Conservation (phyloP, 2,888 invertebrate species). For the Ryuthela nishihirai region DNA sequence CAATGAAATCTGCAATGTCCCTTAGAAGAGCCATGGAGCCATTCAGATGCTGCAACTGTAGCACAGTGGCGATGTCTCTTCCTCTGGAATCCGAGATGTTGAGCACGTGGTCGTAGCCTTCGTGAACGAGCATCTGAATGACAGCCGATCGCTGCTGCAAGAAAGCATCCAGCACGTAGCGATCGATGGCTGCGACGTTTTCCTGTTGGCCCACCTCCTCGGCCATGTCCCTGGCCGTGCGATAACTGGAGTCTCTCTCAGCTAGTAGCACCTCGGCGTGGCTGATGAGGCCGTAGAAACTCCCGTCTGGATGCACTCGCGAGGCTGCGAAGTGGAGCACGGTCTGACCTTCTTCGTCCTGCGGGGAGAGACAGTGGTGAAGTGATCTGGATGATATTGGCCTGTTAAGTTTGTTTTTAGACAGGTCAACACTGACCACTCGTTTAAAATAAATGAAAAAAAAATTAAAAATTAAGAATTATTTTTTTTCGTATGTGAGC, state of each 20-base stretch:
- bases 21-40: slow-evolving; percentile 61
- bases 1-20: slow-evolving; percentile 66
- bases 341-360: slow-evolving; percentile 88
- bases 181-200: slow-evolving; percentile 77
- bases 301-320: slow-evolving; percentile 73
- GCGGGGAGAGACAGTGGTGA: too few relatives aligned
- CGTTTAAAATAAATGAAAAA: too few relatives aligned
- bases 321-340: slow-evolving; percentile 85
- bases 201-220: slow-evolving; percentile 70
- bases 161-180: slow-evolving; percentile 63
- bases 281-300: slow-evolving; percentile 71
- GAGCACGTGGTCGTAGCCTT: slow-evolving; percentile 82
- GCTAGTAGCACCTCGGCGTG: slow-evolving; percentile 76
- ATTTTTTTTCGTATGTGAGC: too few relatives aligned
- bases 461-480: too few relatives aligned
- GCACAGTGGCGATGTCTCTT: slow-evolving; percentile 53
- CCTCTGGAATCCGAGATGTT: slow-evolving; percentile 69
- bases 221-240: slow-evolving; percentile 81
- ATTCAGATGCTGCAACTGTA: slow-evolving; percentile 16
- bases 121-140: slow-evolving; percentile 62
- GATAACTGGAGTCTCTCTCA: slow-evolving; percentile 77
- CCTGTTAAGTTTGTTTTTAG: too few relatives aligned
- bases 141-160: slow-evolving; percentile 22
- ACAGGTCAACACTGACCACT: too few relatives aligned
- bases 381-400: too few relatives aligned